Evolutionary conservation across 2,113 vertebrate genomes (phyloP).

Genomic region (Ceyx melanurus): DNA sequence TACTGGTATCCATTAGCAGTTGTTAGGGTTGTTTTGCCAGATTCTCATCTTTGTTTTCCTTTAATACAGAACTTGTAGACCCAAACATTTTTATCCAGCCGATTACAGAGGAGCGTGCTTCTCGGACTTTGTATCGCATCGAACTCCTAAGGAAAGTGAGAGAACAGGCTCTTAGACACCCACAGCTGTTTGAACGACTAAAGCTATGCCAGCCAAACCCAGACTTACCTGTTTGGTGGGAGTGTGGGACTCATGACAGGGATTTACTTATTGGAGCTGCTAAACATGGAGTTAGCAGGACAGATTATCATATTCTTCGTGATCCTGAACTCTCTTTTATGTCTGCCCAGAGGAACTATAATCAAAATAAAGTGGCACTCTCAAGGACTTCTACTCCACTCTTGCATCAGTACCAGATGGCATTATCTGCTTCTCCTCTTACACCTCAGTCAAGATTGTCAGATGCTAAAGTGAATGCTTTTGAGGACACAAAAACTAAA

Average conservation of each 20-base stretch:
- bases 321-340: slow-evolving; percentile 97
- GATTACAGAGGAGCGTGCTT: slow-evolving; percentile 97
- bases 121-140: slow-evolving; percentile 94
- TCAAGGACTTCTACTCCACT: slow-evolving; percentile 83
- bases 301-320: slow-evolving; percentile 97
- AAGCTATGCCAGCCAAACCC: slow-evolving; percentile 91
- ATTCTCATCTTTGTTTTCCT: neutral
- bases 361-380: slow-evolving; percentile 85
- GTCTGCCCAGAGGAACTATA: slow-evolving; percentile 91
- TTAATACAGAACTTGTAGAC: slow-evolving; percentile 84
- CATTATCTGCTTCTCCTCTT: slow-evolving; percentile 81
- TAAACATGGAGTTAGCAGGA: slow-evolving; percentile 97
- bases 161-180: slow-evolving; percentile 93
- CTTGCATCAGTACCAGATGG: slow-evolving; percentile 81
- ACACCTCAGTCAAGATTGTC: slow-evolving; percentile 72
- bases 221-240: slow-evolving; percentile 96
- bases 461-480: slow-evolving; percentile 77
- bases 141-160: slow-evolving; percentile 95
- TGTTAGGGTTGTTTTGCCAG: neutral
- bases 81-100: slow-evolving; percentile 92
- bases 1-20: neutral
- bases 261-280: slow-evolving; percentile 95
- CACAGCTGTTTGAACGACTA: slow-evolving; percentile 87
- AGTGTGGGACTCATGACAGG: slow-evolving; percentile 89
- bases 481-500: slow-evolving; percentile 76